phyloP scores from a whole-genome alignment of 2,888 invertebrate genomes.

The Amphipyra tragopoginis region DNA sequence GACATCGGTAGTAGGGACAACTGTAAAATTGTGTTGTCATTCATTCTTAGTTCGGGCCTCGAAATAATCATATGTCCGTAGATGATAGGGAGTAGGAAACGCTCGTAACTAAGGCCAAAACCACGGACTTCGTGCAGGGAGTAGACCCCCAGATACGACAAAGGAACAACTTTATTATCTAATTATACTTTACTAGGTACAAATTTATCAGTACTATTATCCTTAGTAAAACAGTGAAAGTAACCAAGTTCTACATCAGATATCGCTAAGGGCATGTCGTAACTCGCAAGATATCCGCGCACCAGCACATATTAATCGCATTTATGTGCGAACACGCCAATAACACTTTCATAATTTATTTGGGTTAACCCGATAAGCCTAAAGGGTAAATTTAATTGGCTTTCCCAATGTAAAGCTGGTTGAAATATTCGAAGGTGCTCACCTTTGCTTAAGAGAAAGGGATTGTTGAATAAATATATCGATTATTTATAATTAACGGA shows the following conservation, averaged over 20 bases:
- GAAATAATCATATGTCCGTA: too few species aligned
- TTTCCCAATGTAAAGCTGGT: conserved; percentile 50
- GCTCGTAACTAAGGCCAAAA: too few species aligned
- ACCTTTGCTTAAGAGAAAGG: conserved; percentile 55
- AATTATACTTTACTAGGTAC: background rate
- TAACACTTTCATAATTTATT: conserved; percentile 57
- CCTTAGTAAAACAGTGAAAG: conserved; percentile 31
- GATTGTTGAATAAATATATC: conserved; percentile 39
- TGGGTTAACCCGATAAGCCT: conserved; percentile 56
- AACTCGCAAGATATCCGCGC: conserved; percentile 26
- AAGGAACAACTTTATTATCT: conserved; percentile 1
- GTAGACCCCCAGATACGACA: background rate
- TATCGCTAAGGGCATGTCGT: conserved; percentile 22
- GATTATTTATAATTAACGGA: conserved; percentile 37
- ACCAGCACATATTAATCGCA: conserved; percentile 30
- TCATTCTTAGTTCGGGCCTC: too few species aligned
- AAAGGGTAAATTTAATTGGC: conserved; percentile 61
- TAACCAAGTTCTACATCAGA: conserved; percentile 35
- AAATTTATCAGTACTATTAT: conserved; percentile 13
- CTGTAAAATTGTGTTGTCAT: too few species aligned
- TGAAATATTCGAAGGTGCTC: conserved; percentile 47
- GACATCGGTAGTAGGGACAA: too few species aligned
- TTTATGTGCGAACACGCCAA: conserved; percentile 39
- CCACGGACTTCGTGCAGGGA: too few species aligned
- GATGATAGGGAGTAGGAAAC: too few species aligned